Conservation (phyloP, 1,140 invertebrate species). For the Batillaria attramentaria region DNA sequence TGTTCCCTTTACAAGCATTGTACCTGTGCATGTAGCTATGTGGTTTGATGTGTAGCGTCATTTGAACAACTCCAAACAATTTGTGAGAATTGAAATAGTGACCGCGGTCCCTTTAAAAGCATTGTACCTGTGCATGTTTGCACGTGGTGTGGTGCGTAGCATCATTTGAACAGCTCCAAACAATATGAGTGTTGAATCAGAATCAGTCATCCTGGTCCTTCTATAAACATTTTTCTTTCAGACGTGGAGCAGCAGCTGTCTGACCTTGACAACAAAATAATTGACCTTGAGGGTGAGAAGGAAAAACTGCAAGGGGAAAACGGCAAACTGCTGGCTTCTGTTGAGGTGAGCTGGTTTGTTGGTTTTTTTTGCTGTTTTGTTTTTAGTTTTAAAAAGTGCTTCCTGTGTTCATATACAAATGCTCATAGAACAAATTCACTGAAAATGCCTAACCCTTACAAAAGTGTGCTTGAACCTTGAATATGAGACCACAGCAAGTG, state of each 20-base stretch:
- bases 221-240: constrained; percentile 1
- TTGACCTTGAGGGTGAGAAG: constrained; percentile 66
- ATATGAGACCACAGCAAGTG: no score
- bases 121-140: not conserved
- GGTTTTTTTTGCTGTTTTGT: no score
- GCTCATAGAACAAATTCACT: no score
- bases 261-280: constrained; percentile 65
- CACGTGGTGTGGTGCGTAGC: not conserved
- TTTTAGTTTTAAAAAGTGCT: constrained; percentile 11
- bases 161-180: not conserved
- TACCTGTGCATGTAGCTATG: no score
- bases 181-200: not conserved
- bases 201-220: not conserved
- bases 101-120: no score
- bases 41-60: no score
- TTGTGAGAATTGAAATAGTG: no score
- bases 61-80: no score
- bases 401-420: no score
- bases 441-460: no score
- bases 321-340: constrained; percentile 51
- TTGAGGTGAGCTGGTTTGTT: constrained; percentile 41
- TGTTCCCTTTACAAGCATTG: no score
- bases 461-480: no score
- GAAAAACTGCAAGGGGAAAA: constrained; percentile 64
- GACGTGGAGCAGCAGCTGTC: constrained; percentile 59